Evolutionary conservation across 2,113 vertebrate species (phyloP), one percentile per base, ranked within the genome.

Genomic region (Archilochus colubris): DNA sequence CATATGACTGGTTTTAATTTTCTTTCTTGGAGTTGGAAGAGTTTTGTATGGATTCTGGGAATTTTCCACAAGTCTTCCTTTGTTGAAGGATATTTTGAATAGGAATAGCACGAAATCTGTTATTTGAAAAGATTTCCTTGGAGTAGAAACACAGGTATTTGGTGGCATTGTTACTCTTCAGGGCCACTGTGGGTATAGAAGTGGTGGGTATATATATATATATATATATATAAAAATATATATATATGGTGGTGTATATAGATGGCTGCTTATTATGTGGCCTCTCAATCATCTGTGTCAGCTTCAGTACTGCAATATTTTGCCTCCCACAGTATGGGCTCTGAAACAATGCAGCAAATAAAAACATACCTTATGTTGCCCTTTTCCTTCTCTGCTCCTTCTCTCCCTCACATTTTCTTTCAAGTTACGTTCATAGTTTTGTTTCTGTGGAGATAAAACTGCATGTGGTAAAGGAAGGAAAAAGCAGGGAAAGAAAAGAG

Each of bases 51-150:
- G 57, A 86, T 81, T 64, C 64, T 82, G 43, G 16, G 75, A 93
- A 59, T 77, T 88, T 79, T 95, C 57, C 64, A 73, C 87, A 95
- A 82, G 74, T 63, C 70, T 85, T 86, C 55, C 59, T 95, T 94
- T 95, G 79, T 93, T 92, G 78, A 85, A 93, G 57, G 43, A 74
- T 91, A 27, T 91, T 93, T 94, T 94, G 76, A 86, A 82, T 89
- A 85, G 85, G 75, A 88, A 66, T 93, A 73, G 27, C 63, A 69
- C 59, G 48, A 82, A 82, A 87, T 85, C 63, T 88, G 50, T 94
- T 84, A 72, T 31, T 92, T 92, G 43, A 88, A 89, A 89, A 86
- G 3, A 43, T 77, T 89, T 89, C 57, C 48, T 82, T 88, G 78
- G n/a, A 91, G 13, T 54, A 66, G 82, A 89, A 93, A 38, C 46